A percentile compares a stretch with the other conserved stretches of the same genome.
These are phyloP conservation scores for Manis pentadactyla DNA, from an alignment of 2,797 vertebrate genomes.

Conservation along the genomic window DNA sequence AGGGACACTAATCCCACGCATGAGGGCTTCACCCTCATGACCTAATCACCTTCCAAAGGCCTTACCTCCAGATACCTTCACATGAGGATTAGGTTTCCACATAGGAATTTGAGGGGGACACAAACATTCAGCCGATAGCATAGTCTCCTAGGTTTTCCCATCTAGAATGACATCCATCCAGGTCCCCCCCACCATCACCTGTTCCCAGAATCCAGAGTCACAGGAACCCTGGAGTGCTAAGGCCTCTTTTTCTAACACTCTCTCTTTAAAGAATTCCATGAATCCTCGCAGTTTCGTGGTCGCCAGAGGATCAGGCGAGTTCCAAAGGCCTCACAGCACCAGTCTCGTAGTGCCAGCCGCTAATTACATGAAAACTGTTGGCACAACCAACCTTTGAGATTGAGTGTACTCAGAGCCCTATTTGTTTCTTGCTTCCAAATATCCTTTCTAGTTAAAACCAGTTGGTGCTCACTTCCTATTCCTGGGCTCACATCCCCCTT, in stretches of 20 bases:
- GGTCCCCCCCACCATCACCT: background rate
- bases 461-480: background rate
- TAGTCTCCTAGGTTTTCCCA: background rate
- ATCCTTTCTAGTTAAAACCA: background rate
- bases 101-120: background rate
- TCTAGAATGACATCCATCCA: background rate
- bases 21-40: no score
- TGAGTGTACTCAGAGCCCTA: background rate
- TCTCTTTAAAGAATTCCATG: background rate
- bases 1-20: background rate
- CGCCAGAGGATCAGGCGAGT: no score
- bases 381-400: background rate
- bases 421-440: background rate
- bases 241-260: background rate
- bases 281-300: background rate
- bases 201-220: background rate
- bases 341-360: background rate
- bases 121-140: background rate
- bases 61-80: background rate
- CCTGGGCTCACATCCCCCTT: background rate
- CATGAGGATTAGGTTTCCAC: background rate
- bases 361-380: background rate
- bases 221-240: background rate
- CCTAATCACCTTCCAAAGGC: background rate
- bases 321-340: background rate